Conservation (phyloP, 2,888 invertebrate genomes). For the Dilophus febrilis region DNA sequence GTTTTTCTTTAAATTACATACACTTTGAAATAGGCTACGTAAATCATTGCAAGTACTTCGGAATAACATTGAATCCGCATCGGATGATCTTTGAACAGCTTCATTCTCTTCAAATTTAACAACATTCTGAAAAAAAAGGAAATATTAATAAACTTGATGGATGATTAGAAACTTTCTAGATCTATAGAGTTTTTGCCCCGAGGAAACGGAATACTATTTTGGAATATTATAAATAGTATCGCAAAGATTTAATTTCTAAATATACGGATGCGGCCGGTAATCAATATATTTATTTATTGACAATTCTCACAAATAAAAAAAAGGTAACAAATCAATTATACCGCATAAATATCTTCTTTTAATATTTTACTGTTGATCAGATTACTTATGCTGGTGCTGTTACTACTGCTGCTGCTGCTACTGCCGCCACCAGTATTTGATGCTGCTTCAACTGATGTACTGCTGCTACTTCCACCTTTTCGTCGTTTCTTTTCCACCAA, state of each 20-base stretch:
- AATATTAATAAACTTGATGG: not conserved
- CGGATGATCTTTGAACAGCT: conserved; percentile 44
- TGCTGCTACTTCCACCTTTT: not conserved
- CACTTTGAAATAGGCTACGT: conserved; percentile 47
- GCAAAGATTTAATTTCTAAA: not conserved
- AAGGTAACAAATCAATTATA: conserved; percentile 19
- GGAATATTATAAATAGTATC: not conserved
- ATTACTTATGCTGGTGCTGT: too few species aligned
- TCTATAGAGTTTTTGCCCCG: not conserved
- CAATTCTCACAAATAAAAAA: not conserved
- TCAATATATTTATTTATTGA: not conserved
- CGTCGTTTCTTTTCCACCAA: conserved; percentile 6
- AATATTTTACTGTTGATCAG: conserved; percentile 26
- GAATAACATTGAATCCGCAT: conserved; percentile 49
- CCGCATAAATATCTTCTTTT: conserved; percentile 42
- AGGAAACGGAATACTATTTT: not conserved
- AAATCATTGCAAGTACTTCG: conserved; percentile 53
- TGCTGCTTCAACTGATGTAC: conserved; percentile 5
- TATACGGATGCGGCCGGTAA: not conserved
- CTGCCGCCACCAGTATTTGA: too few species aligned
- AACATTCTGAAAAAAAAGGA: conserved; percentile 38
- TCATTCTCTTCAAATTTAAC: conserved; percentile 59
- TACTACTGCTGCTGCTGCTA: too few species aligned
- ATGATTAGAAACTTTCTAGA: not conserved
- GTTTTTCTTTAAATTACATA: conserved; percentile 44